Base-by-base conservation (phyloP, 2,888 invertebrate species). In the Plebejus anna region DNA sequence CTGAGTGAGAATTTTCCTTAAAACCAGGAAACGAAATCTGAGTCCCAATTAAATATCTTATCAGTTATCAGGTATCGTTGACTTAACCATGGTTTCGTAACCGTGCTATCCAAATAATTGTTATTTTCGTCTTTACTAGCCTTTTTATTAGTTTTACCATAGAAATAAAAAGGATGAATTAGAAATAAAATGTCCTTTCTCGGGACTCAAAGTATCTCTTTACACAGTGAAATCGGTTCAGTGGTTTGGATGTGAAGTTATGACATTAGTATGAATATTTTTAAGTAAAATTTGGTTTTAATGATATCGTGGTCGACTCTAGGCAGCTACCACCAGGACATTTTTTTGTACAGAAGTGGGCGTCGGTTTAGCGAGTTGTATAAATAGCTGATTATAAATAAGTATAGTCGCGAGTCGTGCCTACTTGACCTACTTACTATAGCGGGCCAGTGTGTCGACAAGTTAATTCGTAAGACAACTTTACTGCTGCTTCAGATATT, bases 371-470 rank as follows among this genome's bases (percentile, higher is more conserved):
- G 32, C 66, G 11, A 16, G n/a, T 71, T 71, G 71, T 71, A 71
- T 71, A 71, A 71, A 42, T 71, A 71, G 71, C 71, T 42, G 71
- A 71, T 70, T 71, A 71, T 71, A 71, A 71, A 42, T 71, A 71
- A 42, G 42, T 22, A 22, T 22, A 66, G 66, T 66, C 32, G 66
- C 16, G 66, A 66, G 66, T 66, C 66, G 66, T 32, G 36, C 66
- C 38, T 42, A 42, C 71, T 42, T 71, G 71, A 71, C 71, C 71
- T n/a, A 71, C 13, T 42, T 71, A 38, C 36, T 36, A 70, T 66
- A 66, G 38, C 71, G 28, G 71, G 71, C 42, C 71, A 71, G 38
- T 42, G 71, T 38, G 71, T 22, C 71, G 71, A 42, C 71, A 22
- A 71, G 38, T 71, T 42, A 71, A 71, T 71, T 71, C 42, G 71